Base-by-base conservation (phyloP, 2,113 vertebrate species). In the Atherinomorus stipes region DNA sequence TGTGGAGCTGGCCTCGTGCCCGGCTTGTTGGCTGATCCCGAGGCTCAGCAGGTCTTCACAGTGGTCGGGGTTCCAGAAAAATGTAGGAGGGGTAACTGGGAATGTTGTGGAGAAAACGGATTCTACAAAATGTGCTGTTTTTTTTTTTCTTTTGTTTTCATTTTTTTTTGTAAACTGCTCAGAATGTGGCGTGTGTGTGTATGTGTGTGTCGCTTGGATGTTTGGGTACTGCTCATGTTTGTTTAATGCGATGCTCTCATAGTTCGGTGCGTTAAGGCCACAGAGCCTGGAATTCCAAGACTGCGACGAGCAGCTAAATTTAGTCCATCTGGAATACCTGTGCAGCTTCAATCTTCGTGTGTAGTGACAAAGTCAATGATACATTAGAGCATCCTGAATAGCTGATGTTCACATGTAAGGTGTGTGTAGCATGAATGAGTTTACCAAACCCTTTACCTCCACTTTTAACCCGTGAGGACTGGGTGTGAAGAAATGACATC, bases 91-190 rank as follows among this genome's bases (percentile, higher is more conserved):
- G 76, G 53, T 15, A 28, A 40, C 61, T 47, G 65, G 82, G 77
- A 74, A 78, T 81, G 84, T 89, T 84, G 87, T 85, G 77, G 80
- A 88, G 76, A 80, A 80, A 50, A 81, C 80, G 74, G 81, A 77
- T 70, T 78, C 69, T 71, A 85, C 22, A 12, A 85, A 76, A 86
- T 87, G 81, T 89, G 86, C 70, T 87, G 74, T 87, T 84, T 90
- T 31, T 84, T 82, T 89, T 31, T 84, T 86, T 75, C 84, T 82
- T 89, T 49, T 42, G 2, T 87, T 84, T 28, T 28, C 6, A 6
- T 28, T 28, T 28, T n/a, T 44, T 13, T 87, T 84, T 81, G 79
- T 84, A 71, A 86, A 89, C 72, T 85, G 86, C 84, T 90, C 74
- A 62, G 75, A 87, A 78, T 74, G 81, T 64, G 64, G 66, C 78